Evolutionary conservation across 2,888 invertebrate species (phyloP), one percentile per base, ranked within the genome.

Genomic region (Andricus curvator): DNA sequence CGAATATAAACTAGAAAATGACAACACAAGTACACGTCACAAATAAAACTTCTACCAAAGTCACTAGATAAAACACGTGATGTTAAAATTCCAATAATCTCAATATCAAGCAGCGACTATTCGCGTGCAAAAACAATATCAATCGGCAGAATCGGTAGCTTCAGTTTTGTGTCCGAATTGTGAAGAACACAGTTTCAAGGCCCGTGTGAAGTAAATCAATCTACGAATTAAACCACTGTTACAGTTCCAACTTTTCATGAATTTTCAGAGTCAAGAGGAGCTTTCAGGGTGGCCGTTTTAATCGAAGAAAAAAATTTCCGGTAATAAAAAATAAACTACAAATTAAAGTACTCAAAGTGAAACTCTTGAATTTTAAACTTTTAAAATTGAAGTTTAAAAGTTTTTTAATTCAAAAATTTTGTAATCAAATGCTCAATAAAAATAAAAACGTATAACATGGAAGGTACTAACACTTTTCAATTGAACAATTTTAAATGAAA

Each of bases 71-170:
- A 51, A 74, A 60, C n/a, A n/a, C 20, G 56, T 67, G 51, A 74
- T 74, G 33, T 56, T 33, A 56, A 74, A 56, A 51, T n/a, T 74
- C 33, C 74, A 74, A 74, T 74, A 74, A 74, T 74, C 74, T 74
- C 56, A 74, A 74, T 56, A 74, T 74, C n/a, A 56, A 6, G 56
- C 56, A 29, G 33, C 44, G 48, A 74, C 1, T 33, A 74, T 29
- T 33, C 25, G 44, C 41, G n/a, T 51, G 11, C 33, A 56, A 56
- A 56, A 74, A 56, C n/a, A 56, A 56, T 68, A n/a, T 56, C 33
- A 70, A 70, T 51, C n/a, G 56, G n/a, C 29, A 70, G 29, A 48
- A 70, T n/a, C 56, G n/a, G 4, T 74, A 56, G n/a, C 33, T 33
- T 11, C 33, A 56, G 13, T 56, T 74, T 56, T 74, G 17, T 33